phyloP scores from a whole-genome alignment of 2,888 invertebrate species.

The Yponomeuta evonymella region DNA sequence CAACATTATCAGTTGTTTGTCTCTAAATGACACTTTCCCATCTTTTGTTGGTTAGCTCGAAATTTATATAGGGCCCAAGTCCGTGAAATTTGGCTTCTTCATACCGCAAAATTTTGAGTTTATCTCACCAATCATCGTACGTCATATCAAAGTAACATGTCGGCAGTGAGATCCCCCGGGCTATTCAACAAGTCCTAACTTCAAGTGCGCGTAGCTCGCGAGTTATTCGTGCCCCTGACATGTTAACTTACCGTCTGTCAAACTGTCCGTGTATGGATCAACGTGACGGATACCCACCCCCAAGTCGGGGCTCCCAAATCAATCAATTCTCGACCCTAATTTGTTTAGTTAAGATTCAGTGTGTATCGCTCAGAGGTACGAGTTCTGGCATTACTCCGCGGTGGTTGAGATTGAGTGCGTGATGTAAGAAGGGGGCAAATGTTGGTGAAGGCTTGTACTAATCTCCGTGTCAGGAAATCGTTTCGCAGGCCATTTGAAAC shows the following conservation, averaged over 20 bases:
- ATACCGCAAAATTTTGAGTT: conserved; percentile 14
- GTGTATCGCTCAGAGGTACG: conserved; percentile 16
- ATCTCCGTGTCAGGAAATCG: conserved; percentile 77
- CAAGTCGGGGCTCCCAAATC: neutral
- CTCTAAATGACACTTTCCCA: too few relatives aligned
- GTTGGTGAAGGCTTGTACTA: conserved; percentile 74
- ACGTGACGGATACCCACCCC: conserved; percentile 18
- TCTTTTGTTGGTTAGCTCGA: too few relatives aligned
- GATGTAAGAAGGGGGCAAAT: conserved; percentile 72
- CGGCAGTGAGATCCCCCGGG: conserved; percentile 32
- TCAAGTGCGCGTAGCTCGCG: conserved; percentile 31
- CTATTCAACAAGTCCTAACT: conserved; percentile 57
- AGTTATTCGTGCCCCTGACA: conserved; percentile 56
- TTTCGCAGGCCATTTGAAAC: conserved; percentile 74
- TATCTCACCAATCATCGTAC: neutral
- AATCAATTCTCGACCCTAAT: conserved; percentile 20
- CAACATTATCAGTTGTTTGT: too few relatives aligned
- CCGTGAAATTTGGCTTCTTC: too few relatives aligned
- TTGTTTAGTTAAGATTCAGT: conserved; percentile 4
- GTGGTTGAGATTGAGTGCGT: conserved; percentile 61
- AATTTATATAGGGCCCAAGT: too few relatives aligned
- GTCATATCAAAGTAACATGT: conserved; percentile 29
- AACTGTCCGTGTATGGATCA: conserved; percentile 58
- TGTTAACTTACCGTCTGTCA: conserved; percentile 74
- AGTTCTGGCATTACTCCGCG: conserved; percentile 50